Evolutionary conservation across 2,888 invertebrate species (phyloP), one percentile per base, ranked within the genome.

Genomic region (Zonitis immaculata): DNA sequence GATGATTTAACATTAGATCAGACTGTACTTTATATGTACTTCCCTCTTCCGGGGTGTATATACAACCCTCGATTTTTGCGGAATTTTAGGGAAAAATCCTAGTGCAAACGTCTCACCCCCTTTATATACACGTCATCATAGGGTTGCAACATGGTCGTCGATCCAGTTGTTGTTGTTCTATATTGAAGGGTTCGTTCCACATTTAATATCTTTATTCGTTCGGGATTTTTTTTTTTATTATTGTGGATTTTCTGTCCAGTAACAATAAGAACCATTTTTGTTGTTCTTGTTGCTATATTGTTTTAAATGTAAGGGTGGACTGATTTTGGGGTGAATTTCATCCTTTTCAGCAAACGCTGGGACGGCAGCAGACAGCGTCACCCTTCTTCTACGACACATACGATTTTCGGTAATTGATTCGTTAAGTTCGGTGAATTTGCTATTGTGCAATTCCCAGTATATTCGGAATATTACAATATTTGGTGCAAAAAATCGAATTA

Each of bases 21-120:
- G 71, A 65, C 71, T 71, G 70, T 72, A 72, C 70, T 18, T 9
- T n/a, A n/a, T 2, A 18, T 9, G 16, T 7, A 49, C 68, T 71
- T 70, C 71, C 73, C 71, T 70, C 14, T 71, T 71, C 70, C 70
- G 65, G 68, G n/a, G 5, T 28, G 7, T 14, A 63, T 61, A 54
- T 63, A 58, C 69, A 68, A 70, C 72, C 72, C 70, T 70, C 68
- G 67, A n/a, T 69, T 72, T 71, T 73, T 73, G 70, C 66, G 60
- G 66, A 69, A 70, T 73, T 30, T 73, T 72, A 68, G 70, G 73
- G 73, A 70, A 73, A 67, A 72, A 66, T 64, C 65, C 65, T 63
- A 57, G 63, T 57, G n/a, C 59, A 57, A 64, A 67, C 67, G 62
- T 68, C 69, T 68, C 55, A 35, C 35, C 35, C 35, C 35, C 35